Base-by-base conservation (phyloP, 2,888 invertebrate species). In the Rhabditophanes sp. region DNA sequence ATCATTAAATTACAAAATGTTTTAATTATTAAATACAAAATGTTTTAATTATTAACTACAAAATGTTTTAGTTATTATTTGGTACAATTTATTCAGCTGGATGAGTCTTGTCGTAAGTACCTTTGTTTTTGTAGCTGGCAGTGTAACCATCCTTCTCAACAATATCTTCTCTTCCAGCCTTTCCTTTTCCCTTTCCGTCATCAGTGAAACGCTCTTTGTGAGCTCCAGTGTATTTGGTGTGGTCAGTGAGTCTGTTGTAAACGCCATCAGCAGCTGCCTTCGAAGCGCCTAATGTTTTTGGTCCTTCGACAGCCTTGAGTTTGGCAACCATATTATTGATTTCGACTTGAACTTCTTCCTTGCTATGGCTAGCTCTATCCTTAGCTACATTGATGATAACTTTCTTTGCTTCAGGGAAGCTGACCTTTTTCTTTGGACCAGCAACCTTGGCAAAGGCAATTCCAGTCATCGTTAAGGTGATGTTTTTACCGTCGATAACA, bases 41-140 rank as follows among this genome's bases (percentile, higher is more conserved):
- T 25, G 25, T 4, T 25, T 25, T 25, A 25, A 25, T 25, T 14
- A 25, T 14, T 15, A 25, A 5, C 14, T 25, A 15, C 25, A 14
- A 14, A 14, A 14, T 25, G 25, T 25, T 25, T 14, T 6, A 14
- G 15, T 14, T 14, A 4, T 6, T 25, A 4, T 6, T 6, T 25
- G 25, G 15, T 25, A 30, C 2, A 32, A 9, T 30, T 26, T 26
- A 14, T 9, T 32, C 12, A 2, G 12, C 11, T 20, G 50, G 51
- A 29, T 62, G 61, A 4, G 38, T 37, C 31, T 60, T 55, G 38
- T 62, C 62, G 40, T 62, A 62, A 23, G 61, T 60, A 37, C 55
- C 61, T 23, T 74, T 49, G 43, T 58, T 60, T 42, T 66, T 66
- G 50, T 64, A 65, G 3, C 63, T 50, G 9, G 44, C 53, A n/a